Evolutionary conservation across 2,888 invertebrate species (phyloP).

Genomic region (Griposia aprilina): DNA sequence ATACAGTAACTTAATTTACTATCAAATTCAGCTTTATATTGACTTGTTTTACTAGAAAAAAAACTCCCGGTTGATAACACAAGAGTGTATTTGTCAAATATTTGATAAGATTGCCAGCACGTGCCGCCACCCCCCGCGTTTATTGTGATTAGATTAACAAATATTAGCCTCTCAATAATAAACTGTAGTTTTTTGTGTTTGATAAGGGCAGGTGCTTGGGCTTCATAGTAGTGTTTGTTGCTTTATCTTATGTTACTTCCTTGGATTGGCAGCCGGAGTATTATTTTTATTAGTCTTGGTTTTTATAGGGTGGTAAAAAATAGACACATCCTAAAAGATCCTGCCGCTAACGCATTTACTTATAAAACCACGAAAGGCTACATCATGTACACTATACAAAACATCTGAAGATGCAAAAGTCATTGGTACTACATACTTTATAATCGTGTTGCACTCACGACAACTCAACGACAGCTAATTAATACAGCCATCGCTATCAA

Average conservation of each 20-base stretch:
- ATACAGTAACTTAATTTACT: background rate
- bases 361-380: background rate
- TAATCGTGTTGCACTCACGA: slow-evolving; percentile 31
- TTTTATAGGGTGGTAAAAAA: background rate
- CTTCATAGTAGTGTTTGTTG: slow-evolving; percentile 50
- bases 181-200: slow-evolving; percentile 61
- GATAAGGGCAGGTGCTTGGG: slow-evolving; percentile 70
- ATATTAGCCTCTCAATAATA: slow-evolving; percentile 76
- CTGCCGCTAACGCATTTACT: background rate
- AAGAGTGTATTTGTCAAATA: slow-evolving; percentile 69
- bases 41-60: slow-evolving; percentile 37
- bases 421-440: background rate
- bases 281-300: background rate
- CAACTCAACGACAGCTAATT: slow-evolving; percentile 60
- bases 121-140: slow-evolving; percentile 65
- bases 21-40: slow-evolving; percentile 23
- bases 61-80: slow-evolving; percentile 62
- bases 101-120: slow-evolving; percentile 77
- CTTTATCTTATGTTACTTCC: slow-evolving; percentile 52
- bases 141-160: slow-evolving; percentile 79
- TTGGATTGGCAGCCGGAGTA: slow-evolving; percentile 11
- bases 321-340: background rate
- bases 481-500: slow-evolving; percentile 60
- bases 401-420: background rate
- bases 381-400: background rate